Percentiles rank a stretch among this genome's conserved stretches.
Evolutionary conservation across 2,113 vertebrate species (phyloP).

Genomic region (Nettapus auritus): DNA sequence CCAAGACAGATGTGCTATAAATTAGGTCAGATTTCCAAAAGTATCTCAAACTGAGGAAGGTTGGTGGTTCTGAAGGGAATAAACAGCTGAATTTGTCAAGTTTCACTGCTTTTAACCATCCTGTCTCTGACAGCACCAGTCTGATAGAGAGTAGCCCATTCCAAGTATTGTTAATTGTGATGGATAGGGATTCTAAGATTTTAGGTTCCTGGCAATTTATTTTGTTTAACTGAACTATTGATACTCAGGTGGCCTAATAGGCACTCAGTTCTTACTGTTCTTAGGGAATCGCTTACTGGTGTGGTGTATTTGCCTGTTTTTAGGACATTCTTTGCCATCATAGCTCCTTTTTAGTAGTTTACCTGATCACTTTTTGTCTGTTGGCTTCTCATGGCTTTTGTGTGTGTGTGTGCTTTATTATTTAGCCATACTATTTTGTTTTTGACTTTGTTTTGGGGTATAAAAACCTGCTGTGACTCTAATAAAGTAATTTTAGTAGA

Average conservation of each 20-base stretch:
- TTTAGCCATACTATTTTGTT: constrained; percentile 1
- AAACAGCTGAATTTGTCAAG: constrained; percentile 16
- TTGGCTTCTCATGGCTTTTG: constrained; percentile 26
- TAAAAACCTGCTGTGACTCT: background rate
- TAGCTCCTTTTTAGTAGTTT: constrained; percentile 41
- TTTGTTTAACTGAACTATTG: constrained; percentile 57
- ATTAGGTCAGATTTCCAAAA: background rate
- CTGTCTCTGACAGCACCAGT: background rate
- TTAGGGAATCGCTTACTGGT: constrained; percentile 58
- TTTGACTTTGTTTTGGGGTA: constrained; percentile 11
- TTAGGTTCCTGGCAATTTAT: constrained; percentile 33
- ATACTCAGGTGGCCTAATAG: constrained; percentile 8
- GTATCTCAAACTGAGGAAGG: background rate
- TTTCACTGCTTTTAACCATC: background rate
- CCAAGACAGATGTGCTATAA: background rate
- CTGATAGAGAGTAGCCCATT: background rate
- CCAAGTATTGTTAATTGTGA: background rate
- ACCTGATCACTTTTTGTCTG: constrained; percentile 23
- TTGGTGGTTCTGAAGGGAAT: background rate
- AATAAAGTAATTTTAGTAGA: constrained; percentile 23
- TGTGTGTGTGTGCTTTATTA: constrained; percentile 7
- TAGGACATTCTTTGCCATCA: constrained; percentile 23
- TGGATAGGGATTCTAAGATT: constrained; percentile 59
- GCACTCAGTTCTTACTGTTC: background rate
- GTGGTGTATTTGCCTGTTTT: constrained; percentile 47